Conservation (phyloP, 2,113 vertebrate genomes). For the Atlantisia rogersi region DNA sequence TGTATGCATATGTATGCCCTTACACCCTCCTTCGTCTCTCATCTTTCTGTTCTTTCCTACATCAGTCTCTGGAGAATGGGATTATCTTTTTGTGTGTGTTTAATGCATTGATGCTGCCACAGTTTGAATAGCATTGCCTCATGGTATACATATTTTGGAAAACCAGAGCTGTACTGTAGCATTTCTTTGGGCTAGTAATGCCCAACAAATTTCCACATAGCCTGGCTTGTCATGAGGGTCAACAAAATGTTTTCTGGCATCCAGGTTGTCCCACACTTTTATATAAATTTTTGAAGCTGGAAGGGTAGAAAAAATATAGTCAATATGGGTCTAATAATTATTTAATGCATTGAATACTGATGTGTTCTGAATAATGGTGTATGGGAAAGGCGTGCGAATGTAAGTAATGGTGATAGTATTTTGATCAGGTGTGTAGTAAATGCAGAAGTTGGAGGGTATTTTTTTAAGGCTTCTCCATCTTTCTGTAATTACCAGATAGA, state of each 20-base stretch:
- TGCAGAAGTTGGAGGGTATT: neutral
- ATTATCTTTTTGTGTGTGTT: slow-evolving; percentile 21
- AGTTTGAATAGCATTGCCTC: neutral
- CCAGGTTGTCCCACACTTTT: neutral
- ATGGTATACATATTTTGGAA: neutral
- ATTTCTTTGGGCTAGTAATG: neutral
- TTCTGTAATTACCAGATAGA: slow-evolving; percentile 42
- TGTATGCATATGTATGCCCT: neutral
- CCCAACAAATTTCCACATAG: neutral
- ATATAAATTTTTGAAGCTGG: neutral
- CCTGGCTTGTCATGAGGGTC: neutral
- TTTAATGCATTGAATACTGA: neutral
- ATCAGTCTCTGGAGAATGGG: neutral
- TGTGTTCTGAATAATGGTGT: neutral
- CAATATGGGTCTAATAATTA: neutral
- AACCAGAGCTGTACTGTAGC: neutral
- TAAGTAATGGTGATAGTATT: neutral
- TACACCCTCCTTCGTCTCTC: neutral
- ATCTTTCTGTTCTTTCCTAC: neutral
- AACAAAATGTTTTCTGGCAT: neutral
- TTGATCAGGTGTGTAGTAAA: slow-evolving; percentile 39
- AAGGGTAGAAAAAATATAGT: neutral
- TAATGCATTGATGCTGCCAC: neutral
- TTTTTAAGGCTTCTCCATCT: slow-evolving; percentile 34
- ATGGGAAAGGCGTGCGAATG: neutral